Base-by-base conservation (phyloP, 2,888 invertebrate species). In the Pterostichus madidus region DNA sequence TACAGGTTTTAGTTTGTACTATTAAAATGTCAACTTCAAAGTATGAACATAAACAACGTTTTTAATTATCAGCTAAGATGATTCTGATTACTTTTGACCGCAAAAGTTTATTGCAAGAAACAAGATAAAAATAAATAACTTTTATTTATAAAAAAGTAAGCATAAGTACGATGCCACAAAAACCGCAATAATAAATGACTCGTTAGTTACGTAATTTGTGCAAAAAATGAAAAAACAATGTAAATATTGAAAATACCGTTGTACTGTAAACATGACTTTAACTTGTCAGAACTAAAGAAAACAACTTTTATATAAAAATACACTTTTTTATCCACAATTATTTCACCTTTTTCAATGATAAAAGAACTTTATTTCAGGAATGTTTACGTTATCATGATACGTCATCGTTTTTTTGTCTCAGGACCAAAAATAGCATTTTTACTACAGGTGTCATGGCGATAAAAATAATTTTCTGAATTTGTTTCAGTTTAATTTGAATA, bases 171-270 rank as follows among this genome's bases (percentile, higher is more conserved):
- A 56, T 56, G 17, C 56, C 13, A 17, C 56, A 17, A 56, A 44
- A 56, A 56, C 56, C 56, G 56, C 56, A 56, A 13, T 10, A 56
- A 56, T 56, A 56, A 56, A 5, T 56, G 56, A 13, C 56, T 11
- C 4, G 11, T 13, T 56, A 17, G 56, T 56, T 56, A 17, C 17
- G 13, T 56, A 56, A 56, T 17, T 8, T 17, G 6, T 17, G 56
- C 17, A 56, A 56, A 56, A 17, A 15, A 5, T 13, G 1, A n/a
- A 52, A 1, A 52, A 52, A 52, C 52, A 13, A 52, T 44, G 44
- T 44, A 44, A 11, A 10, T 11, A 44, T n/a, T n/a, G 49, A 8
- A 56, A 56, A 56, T 10, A 56, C 56, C 56, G 56, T 56, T 56
- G 17, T 49, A 24, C 24, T 24, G 3, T 24, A 1, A 24, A 24